These are phyloP conservation scores for Remorina albescens DNA, from an alignment of 2,797 vertebrate genomes.

Conservation along the genomic window DNA sequence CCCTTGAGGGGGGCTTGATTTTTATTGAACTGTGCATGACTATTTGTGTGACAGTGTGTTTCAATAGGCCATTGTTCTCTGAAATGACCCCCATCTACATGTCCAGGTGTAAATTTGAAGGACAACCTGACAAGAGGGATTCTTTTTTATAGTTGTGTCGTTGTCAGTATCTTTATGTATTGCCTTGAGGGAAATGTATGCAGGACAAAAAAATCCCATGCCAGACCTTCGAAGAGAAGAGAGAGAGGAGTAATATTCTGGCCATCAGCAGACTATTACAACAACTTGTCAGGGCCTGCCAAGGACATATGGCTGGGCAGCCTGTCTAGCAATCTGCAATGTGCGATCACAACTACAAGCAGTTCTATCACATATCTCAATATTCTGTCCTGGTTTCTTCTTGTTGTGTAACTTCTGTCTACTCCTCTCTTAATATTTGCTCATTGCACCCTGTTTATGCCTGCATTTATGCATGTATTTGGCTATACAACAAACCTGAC, in stretches of 20 bases:
- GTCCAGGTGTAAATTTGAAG: conserved; percentile 10
- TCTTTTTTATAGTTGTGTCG: conserved; percentile 18
- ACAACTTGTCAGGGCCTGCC: conserved; percentile 65
- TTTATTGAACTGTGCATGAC: conserved; percentile 6
- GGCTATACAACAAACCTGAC: conserved; percentile 31
- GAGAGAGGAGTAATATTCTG: conserved; percentile 51
- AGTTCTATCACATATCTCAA: conserved; percentile 58
- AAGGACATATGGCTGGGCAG: conserved; percentile 73
- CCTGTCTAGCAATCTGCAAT: conserved; percentile 70
- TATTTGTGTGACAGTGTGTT: conserved; percentile 6
- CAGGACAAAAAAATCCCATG: conserved; percentile 3
- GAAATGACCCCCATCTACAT: conserved; percentile 8
- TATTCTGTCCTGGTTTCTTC: conserved; percentile 51
- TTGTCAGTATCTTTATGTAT: conserved; percentile 13
- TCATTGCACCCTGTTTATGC: conserved; percentile 45
- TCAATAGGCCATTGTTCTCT: background rate
- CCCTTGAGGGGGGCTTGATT: background rate
- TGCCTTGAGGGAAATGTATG: conserved; percentile 26
- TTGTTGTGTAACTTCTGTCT: conserved; percentile 47
- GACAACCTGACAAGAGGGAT: conserved; percentile 10
- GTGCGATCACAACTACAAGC: conserved; percentile 50
- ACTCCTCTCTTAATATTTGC: conserved; percentile 48
- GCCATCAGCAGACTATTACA: conserved; percentile 62
- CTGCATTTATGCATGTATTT: conserved; percentile 43
- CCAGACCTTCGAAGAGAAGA: conserved; percentile 45